Conservation (phyloP, 2,888 invertebrate species). For the Theretra japonica region DNA sequence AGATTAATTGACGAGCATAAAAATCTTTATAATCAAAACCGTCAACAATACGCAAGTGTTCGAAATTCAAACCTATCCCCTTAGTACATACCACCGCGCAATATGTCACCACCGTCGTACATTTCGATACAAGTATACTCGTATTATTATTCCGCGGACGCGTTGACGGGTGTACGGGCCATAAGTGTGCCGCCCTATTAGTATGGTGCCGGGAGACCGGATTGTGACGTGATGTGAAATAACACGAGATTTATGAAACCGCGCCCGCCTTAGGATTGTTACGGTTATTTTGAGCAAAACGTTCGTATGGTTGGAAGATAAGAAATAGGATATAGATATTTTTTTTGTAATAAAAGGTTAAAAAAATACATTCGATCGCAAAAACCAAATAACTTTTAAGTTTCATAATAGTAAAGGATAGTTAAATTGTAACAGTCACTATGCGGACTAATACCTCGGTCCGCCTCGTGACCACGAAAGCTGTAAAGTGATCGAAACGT, state of each 20-base stretch:
- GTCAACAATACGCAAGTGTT: neutral
- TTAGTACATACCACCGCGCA: neutral
- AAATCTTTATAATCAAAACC: neutral
- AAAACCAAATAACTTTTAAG: too few species aligned
- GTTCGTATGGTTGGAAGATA: neutral
- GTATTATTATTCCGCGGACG: slow-evolving; percentile 29
- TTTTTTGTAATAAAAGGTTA: too few species aligned
- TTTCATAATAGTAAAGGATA: too few species aligned
- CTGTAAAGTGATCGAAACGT: too few species aligned
- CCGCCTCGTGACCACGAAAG: too few species aligned
- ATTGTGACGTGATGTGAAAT: slow-evolving; percentile 19
- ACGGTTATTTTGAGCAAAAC: neutral
- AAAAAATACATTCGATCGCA: too few species aligned
- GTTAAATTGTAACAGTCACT: too few species aligned
- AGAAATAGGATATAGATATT: neutral
- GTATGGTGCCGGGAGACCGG: neutral
- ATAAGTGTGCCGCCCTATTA: slow-evolving; percentile 2
- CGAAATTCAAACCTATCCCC: neutral
- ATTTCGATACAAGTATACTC: slow-evolving; percentile 12
- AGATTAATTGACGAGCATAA: too few species aligned
- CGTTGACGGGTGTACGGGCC: neutral
- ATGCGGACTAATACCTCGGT: too few species aligned
- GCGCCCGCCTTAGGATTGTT: neutral
- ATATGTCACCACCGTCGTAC: neutral
- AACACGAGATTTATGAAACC: slow-evolving; percentile 23